Percentiles rank a stretch among this genome's conserved stretches.
phyloP scores from a whole-genome alignment of 2,888 invertebrate genomes.

The Nomada fucata region DNA sequence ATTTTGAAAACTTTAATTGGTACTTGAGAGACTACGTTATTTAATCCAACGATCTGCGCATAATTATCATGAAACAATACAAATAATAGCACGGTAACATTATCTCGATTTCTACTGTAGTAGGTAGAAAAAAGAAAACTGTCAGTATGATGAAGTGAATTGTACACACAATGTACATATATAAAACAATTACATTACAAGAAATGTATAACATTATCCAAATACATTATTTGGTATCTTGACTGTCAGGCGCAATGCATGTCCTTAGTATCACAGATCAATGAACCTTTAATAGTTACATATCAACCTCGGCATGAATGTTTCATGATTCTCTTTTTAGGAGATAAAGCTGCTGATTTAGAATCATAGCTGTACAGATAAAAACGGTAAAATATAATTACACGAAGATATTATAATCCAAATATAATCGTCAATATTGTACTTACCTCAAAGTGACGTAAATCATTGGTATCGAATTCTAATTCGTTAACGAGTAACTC shows the following conservation, averaged over 20 bases:
- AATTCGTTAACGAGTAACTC: slow-evolving; percentile 84
- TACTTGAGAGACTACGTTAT: slow-evolving; percentile 23
- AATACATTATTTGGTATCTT: slow-evolving; percentile 58
- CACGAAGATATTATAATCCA: slow-evolving; percentile 38
- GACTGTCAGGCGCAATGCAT: slow-evolving; percentile 56
- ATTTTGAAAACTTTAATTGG: slow-evolving; percentile 5
- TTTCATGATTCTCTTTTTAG: slow-evolving; percentile 27
- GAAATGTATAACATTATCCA: slow-evolving; percentile 59
- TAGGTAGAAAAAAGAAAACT: slow-evolving; percentile 33
- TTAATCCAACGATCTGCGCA: slow-evolving; percentile 35
- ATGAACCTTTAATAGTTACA: slow-evolving; percentile 60
- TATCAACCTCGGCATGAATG: slow-evolving; percentile 42
- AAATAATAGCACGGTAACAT: slow-evolving; percentile 24
- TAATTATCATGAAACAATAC: slow-evolving; percentile 24
- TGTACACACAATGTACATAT: slow-evolving; percentile 46
- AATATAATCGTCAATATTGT: slow-evolving; percentile 1
- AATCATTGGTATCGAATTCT: slow-evolving; percentile 83
- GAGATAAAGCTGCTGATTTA: background rate
- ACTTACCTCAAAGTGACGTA: slow-evolving; percentile 84
- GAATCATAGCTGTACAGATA: slow-evolving; percentile 68
- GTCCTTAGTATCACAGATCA: slow-evolving; percentile 77
- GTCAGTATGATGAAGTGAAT: slow-evolving; percentile 23
- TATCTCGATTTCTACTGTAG: slow-evolving; percentile 33
- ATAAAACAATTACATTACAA: slow-evolving; percentile 52
- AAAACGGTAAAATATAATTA: slow-evolving; percentile 13